Evolutionary conservation across 1,140 invertebrate species (phyloP).

Genomic region (Hypothenemus hampei): DNA sequence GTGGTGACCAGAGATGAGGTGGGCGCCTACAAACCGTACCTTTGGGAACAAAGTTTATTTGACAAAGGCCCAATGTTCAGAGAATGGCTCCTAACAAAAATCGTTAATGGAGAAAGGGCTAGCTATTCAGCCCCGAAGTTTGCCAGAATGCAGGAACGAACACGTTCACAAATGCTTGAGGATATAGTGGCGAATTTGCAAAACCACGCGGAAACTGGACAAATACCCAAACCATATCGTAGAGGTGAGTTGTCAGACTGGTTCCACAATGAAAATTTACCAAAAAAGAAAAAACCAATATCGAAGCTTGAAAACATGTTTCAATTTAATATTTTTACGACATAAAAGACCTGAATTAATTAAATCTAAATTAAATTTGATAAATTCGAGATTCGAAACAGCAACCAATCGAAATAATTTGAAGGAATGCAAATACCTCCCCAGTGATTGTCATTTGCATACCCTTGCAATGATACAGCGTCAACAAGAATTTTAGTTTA

Average conservation of each 20-base stretch:
- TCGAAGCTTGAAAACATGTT: too few relatives aligned
- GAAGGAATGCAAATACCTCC: too few relatives aligned
- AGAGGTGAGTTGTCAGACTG: constrained; percentile 50
- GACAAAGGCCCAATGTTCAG: constrained; percentile 82
- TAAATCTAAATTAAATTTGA: too few relatives aligned
- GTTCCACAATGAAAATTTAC: not conserved
- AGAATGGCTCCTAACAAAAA: constrained; percentile 95
- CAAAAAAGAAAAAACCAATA: too few relatives aligned
- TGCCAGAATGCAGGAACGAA: constrained; percentile 89
- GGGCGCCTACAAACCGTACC: constrained; percentile 92
- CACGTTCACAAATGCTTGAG: constrained; percentile 86
- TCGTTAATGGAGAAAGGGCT: constrained; percentile 94
- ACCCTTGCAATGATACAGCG: too few relatives aligned
- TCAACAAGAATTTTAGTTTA: too few relatives aligned
- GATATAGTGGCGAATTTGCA: constrained; percentile 91
- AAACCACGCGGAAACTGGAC: constrained; percentile 90
- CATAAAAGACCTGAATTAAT: too few relatives aligned
- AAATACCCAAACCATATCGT: constrained; percentile 90
- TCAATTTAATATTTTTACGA: too few relatives aligned
- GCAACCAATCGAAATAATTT: too few relatives aligned
- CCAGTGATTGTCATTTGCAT: too few relatives aligned
- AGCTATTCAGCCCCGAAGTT: constrained; percentile 97
- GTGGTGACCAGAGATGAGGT: constrained; percentile 96
- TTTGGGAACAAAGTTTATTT: constrained; percentile 91
- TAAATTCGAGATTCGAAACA: too few relatives aligned